phyloP scores from a whole-genome alignment of 2,797 vertebrate species.

The Alauda arvensis region DNA sequence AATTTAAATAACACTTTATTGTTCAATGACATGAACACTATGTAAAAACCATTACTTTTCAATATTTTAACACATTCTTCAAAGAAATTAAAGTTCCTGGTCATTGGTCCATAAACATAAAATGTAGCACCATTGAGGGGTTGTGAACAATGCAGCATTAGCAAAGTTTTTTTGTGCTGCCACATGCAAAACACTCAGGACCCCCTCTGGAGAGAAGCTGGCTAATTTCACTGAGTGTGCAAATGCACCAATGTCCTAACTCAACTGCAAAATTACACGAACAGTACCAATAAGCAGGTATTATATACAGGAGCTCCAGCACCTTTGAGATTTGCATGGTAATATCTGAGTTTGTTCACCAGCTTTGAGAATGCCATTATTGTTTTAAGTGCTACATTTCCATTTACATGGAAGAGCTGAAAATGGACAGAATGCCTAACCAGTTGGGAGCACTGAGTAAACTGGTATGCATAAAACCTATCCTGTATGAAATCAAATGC shows the following conservation, averaged over 20 bases:
- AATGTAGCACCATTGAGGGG: background rate
- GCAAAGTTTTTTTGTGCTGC: background rate
- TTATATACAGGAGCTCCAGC: background rate
- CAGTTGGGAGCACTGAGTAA: background rate
- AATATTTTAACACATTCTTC: background rate
- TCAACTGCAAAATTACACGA: background rate
- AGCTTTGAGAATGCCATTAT: background rate
- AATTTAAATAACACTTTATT: background rate
- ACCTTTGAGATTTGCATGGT: background rate
- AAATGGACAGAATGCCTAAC: background rate
- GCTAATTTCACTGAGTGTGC: background rate
- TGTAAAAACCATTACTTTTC: background rate
- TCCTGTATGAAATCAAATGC: background rate
- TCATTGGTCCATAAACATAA: background rate
- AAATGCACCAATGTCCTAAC: background rate
- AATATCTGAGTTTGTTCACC: background rate
- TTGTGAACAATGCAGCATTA: background rate
- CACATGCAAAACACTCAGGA: background rate
- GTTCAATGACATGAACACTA: background rate
- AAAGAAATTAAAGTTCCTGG: background rate
- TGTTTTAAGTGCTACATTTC: background rate
- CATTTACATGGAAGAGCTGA: background rate
- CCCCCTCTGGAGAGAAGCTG: background rate
- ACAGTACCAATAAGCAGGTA: background rate
- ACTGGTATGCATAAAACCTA: background rate